A percentile compares a stretch with the other conserved stretches of the same genome.
Conservation (phyloP, 2,113 vertebrate genomes). For the Prinia subflava region DNA sequence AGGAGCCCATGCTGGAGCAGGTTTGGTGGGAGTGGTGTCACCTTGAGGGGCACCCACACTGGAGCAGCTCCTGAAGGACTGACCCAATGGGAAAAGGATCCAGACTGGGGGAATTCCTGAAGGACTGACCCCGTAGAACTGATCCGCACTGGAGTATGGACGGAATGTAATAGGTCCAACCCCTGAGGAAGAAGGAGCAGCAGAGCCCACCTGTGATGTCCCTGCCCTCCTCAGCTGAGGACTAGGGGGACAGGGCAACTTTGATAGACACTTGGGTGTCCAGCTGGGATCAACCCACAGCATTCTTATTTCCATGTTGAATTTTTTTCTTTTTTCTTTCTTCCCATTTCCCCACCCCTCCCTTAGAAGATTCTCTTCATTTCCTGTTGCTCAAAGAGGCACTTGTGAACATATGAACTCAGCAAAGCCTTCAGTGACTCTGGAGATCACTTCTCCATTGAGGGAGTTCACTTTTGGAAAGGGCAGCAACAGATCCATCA, state of each 20-base stretch:
- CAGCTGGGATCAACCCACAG: background rate
- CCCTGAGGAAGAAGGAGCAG: background rate
- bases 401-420: background rate
- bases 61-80: background rate
- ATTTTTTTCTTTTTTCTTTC: background rate
- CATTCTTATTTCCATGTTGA: background rate
- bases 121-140: background rate
- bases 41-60: background rate
- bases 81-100: background rate
- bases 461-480: background rate
- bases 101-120: background rate
- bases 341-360: fast-evolving
- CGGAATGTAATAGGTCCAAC: no score
- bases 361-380: background rate
- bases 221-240: background rate
- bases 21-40: background rate
- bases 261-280: no score
- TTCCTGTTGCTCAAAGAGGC: background rate
- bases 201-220: background rate
- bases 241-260: background rate
- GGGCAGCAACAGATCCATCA: background rate
- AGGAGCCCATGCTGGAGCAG: background rate
- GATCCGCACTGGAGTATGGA: no score
- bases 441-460: background rate
- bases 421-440: background rate